A percentile compares a stretch with the other conserved stretches of the same genome.
phyloP scores from a whole-genome alignment of 2,888 invertebrate genomes.

The Cremastinae sp. region DNA sequence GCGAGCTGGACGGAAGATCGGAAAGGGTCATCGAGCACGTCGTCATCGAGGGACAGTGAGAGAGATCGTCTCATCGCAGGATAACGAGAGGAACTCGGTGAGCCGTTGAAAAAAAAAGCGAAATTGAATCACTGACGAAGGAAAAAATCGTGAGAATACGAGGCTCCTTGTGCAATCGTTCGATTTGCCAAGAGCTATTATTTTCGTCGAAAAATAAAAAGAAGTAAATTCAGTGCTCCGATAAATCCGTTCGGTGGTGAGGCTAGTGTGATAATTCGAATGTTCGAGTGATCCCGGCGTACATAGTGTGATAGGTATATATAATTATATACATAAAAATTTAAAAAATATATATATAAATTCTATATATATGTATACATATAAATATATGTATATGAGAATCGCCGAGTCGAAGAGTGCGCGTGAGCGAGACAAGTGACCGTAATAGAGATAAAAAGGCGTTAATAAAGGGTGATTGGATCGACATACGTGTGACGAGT shows the following conservation, averaged over 20 bases:
- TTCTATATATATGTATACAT: conserved; percentile 62
- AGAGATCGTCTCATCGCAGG: conserved; percentile 72
- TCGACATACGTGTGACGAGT: conserved; percentile 56
- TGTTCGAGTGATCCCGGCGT: conserved; percentile 61
- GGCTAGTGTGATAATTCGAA: conserved; percentile 75
- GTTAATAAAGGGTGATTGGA: conserved; percentile 56
- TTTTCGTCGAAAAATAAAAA: conserved; percentile 66
- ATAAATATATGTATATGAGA: conserved; percentile 58
- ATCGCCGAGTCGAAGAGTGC: conserved; percentile 65
- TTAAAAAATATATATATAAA: conserved; percentile 63
- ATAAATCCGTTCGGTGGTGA: conserved; percentile 72
- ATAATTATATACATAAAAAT: conserved; percentile 65
- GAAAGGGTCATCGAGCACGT: conserved; percentile 72
- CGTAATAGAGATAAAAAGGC: conserved; percentile 59
- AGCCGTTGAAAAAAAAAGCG: conserved; percentile 53
- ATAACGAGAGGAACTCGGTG: conserved; percentile 73
- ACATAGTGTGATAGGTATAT: conserved; percentile 63
- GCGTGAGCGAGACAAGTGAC: conserved; percentile 65
- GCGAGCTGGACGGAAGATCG: conserved; percentile 78
- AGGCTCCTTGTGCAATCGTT: conserved; percentile 60
- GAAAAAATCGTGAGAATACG: conserved; percentile 32
- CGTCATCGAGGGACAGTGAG: conserved; percentile 73
- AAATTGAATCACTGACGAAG: conserved; percentile 29
- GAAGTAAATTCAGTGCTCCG: conserved; percentile 72
- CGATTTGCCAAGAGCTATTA: conserved; percentile 45